Percentiles rank a stretch among this genome's conserved stretches.
These are phyloP conservation scores for Latheticus oryzae DNA, from an alignment of 2,888 invertebrate species.

Conservation along the genomic window DNA sequence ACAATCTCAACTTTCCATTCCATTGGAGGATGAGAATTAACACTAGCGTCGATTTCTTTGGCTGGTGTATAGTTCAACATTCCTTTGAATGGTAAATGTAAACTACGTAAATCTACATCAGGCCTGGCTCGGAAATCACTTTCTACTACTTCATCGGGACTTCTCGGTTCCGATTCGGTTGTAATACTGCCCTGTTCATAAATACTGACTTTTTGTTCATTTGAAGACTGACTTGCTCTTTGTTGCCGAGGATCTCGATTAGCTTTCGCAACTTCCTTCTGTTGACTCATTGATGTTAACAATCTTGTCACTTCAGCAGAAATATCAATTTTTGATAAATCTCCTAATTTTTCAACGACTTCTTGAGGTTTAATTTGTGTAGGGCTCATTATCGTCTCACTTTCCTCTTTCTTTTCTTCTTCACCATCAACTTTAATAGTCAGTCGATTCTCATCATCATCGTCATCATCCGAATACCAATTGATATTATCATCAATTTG, in stretches of 20 bases:
- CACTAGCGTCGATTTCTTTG: conserved; percentile 86
- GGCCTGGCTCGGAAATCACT: conserved; percentile 53
- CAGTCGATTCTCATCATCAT: conserved; percentile 61
- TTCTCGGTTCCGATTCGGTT: conserved; percentile 71
- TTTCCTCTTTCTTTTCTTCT: conserved; percentile 55
- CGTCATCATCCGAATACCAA: conserved; percentile 86
- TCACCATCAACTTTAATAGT: conserved; percentile 64
- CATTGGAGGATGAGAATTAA: conserved; percentile 81
- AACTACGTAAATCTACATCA: conserved; percentile 80
- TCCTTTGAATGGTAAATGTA: conserved; percentile 81
- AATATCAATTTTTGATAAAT: conserved; percentile 79
- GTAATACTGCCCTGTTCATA: conserved; percentile 74
- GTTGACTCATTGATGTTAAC: conserved; percentile 69
- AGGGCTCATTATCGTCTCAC: conserved; percentile 46
- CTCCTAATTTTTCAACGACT: conserved; percentile 74
- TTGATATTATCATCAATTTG: conserved; percentile 64
- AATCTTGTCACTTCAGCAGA: conserved; percentile 79
- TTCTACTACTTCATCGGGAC: conserved; percentile 22
- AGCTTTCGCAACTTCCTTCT: conserved; percentile 25
- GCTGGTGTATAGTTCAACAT: conserved; percentile 84
- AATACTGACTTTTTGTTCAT: conserved; percentile 66
- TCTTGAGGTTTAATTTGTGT: conserved; percentile 68
- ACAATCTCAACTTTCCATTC: conserved; percentile 72
- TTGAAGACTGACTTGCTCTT: not conserved
- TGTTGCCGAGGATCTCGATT: conserved; percentile 31